Base-by-base conservation (phyloP, 37 sponge, comb jelly and placozoan species). In the Geodia barretti region DNA sequence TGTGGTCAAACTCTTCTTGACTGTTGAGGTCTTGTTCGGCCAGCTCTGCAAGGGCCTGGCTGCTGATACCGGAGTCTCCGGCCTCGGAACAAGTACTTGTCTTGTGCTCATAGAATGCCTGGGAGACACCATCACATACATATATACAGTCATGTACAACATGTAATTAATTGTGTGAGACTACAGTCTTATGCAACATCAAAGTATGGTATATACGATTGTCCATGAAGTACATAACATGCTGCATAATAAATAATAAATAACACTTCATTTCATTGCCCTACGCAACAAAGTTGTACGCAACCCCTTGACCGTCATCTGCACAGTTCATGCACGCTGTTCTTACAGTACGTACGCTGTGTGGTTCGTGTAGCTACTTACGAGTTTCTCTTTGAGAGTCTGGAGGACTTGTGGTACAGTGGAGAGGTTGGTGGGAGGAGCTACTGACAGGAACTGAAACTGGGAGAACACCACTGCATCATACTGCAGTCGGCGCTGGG, bases 61-160 rank as follows among this genome's bases (percentile, higher is more conserved):
- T 77, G 4, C 83, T 76, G 17, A 83, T 43, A 2, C 83, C 83
- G 28, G 83, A 83, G 75, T 83, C 83, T 11, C 64, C 76, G 64
- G 82, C 61, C 74, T 82, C 82, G 31, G 75, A 67, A 41, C 74
- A 63, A 64, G 64, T 21, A 19, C 40, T 1, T 36, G 39, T 35
- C 40, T 72, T 72, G 42, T 64, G 31, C 43, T 78, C 78, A 78
- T 39, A 78, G 43, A 62, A 78, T 17, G 66, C 67, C 78, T 78
- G 43, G 9, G 32, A 29, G 29, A 42, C 21, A 75, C 7, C 54
- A 47, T 14, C 14, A 47, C 54, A 47, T 47, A 47, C 14, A 47
- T 14, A 47, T 47, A 14, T 47, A 47, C 54, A 47, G 7, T 7
- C 54, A 47, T 14, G 14, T 47, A 47, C 54, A 47, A 47, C 11